Evolutionary conservation across 2,113 vertebrate species (phyloP).

Genomic region (Silurus glanis): DNA sequence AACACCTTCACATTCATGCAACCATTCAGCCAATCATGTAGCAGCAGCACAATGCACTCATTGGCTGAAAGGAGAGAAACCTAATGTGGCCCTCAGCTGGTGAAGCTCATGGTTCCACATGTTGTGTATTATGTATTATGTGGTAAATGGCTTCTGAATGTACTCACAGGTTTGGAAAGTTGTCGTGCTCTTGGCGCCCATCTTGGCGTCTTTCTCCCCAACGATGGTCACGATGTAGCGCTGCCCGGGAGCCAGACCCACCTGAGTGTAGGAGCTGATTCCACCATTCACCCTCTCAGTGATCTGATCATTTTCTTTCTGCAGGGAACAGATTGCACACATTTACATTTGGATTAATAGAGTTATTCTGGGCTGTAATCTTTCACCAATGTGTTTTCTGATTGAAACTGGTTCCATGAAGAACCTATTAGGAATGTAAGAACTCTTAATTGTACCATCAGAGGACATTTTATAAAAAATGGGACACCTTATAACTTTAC

Average conservation of each 20-base stretch:
- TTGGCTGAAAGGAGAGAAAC: background rate
- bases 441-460: background rate
- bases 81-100: background rate
- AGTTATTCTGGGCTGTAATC: background rate
- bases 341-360: background rate
- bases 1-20: background rate
- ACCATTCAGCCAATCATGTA: background rate
- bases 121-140: background rate
- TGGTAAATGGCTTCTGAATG: background rate
- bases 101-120: background rate
- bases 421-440: background rate
- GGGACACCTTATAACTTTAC: no score
- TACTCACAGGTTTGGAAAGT: conserved; percentile 72
- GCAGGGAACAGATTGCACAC: conserved; percentile 21
- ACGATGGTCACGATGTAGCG: conserved; percentile 67
- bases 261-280: conserved; percentile 66
- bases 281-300: conserved; percentile 58
- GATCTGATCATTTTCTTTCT: conserved; percentile 70
- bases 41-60: background rate
- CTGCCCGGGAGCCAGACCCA: conserved; percentile 72
- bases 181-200: conserved; percentile 58
- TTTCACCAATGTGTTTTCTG: background rate
- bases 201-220: conserved; percentile 62
- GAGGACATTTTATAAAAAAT: background rate
- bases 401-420: background rate